Evolutionary conservation across 2,888 invertebrate genomes (phyloP).

Genomic region (Trisateles emortualis): DNA sequence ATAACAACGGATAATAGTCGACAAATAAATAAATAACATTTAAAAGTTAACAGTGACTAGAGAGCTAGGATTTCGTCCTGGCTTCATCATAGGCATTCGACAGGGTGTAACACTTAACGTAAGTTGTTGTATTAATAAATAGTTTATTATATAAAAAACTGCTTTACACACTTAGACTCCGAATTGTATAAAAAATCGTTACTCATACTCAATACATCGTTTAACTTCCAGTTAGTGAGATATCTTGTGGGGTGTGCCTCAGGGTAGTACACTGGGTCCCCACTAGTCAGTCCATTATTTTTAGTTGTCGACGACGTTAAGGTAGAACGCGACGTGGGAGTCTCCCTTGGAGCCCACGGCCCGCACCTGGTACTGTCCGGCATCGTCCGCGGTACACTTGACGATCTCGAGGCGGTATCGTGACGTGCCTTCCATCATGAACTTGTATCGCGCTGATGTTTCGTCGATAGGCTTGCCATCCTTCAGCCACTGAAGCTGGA

Average conservation of each 20-base stretch:
- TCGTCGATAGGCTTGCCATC: slow-evolving; percentile 97
- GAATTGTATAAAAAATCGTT: slow-evolving; percentile 81
- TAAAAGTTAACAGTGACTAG: slow-evolving; percentile 82
- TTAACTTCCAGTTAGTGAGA: slow-evolving; percentile 54
- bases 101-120: slow-evolving; percentile 83
- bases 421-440: slow-evolving; percentile 93
- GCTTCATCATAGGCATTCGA: slow-evolving; percentile 79
- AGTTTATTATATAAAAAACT: slow-evolving; percentile 74
- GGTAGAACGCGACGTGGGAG: slow-evolving; percentile 93
- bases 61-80: slow-evolving; percentile 66
- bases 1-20: slow-evolving; percentile 53
- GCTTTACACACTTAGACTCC: slow-evolving; percentile 80
- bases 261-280: slow-evolving; percentile 63
- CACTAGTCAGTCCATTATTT: slow-evolving; percentile 61
- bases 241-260: slow-evolving; percentile 56
- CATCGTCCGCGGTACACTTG: slow-evolving; percentile 91
- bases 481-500: slow-evolving; percentile 94
- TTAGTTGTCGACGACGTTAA: slow-evolving; percentile 90
- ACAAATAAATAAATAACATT: slow-evolving; percentile 73
- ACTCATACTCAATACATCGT: slow-evolving; percentile 67
- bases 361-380: slow-evolving; percentile 95
- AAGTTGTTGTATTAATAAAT: slow-evolving; percentile 73
- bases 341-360: slow-evolving; percentile 95
- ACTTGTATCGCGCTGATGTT: slow-evolving; percentile 90
- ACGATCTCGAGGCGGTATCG: slow-evolving; percentile 93